Evolutionary conservation across 2,888 invertebrate genomes (phyloP).

Genomic region (Carterocephalus palaemon): DNA sequence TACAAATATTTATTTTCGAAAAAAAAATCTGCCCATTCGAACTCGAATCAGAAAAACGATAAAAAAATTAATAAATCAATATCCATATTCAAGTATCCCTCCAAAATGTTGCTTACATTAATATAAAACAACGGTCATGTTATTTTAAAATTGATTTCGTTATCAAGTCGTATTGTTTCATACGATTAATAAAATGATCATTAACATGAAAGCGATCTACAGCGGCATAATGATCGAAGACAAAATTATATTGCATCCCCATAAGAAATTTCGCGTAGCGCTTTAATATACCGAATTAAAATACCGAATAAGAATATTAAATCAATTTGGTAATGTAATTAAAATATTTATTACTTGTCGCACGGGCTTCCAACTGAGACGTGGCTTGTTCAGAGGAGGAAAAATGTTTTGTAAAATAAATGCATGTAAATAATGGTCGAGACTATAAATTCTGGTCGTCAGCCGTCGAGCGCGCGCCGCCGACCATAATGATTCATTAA

Average conservation of each 20-base stretch:
- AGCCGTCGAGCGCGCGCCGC: conserved; percentile 55
- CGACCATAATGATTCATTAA: conserved; percentile 77
- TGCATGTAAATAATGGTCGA: conserved; percentile 25
- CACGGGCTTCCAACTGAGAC: conserved; percentile 15
- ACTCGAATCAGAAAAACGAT: too few species aligned
- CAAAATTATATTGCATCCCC: conserved; percentile 3
- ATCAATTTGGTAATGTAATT: conserved; percentile 20
- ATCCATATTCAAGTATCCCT: too few species aligned
- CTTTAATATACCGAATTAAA: conserved; percentile 14
- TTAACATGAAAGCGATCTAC: not conserved
- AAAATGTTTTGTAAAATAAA: conserved; percentile 16
- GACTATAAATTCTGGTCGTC: conserved; percentile 65
- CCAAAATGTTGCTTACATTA: too few species aligned
- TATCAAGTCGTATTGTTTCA: too few species aligned
- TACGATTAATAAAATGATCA: too few species aligned
- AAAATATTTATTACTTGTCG: conserved; percentile 26
- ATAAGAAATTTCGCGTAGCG: too few species aligned
- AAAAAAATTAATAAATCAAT: too few species aligned
- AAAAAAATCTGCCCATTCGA: too few species aligned
- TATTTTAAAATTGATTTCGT: too few species aligned
- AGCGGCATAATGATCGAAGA: not conserved
- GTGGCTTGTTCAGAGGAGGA: conserved; percentile 13
- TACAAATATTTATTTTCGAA: too few species aligned
- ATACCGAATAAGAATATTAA: conserved; percentile 3
- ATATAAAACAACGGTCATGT: too few species aligned